phyloP scores from a whole-genome alignment of 1,140 invertebrate species.

The Bombyx mori region DNA sequence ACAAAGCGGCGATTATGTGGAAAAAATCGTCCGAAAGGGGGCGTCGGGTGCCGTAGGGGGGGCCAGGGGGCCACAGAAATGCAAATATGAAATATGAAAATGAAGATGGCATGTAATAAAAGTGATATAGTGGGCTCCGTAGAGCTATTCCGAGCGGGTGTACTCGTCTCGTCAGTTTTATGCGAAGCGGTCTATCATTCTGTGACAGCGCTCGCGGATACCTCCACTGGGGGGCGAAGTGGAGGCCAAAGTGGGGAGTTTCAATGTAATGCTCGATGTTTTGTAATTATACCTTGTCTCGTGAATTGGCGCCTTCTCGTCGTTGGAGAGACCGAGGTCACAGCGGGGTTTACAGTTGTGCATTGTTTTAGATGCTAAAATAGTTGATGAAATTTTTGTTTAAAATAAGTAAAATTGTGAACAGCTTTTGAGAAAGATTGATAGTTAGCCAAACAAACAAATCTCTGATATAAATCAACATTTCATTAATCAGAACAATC shows the following conservation, averaged over 20 bases:
- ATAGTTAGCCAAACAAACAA: too few species aligned
- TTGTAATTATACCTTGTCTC: constrained; percentile 11
- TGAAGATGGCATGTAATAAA: constrained; percentile 74
- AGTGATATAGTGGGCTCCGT: constrained; percentile 72
- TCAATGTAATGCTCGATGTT: constrained; percentile 42
- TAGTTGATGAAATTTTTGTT: too few species aligned
- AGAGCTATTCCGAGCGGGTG: constrained; percentile 66
- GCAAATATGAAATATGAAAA: constrained; percentile 75
- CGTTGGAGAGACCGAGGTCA: too few species aligned
- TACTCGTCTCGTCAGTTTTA: constrained; percentile 70
- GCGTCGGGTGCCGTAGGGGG: constrained; percentile 17
- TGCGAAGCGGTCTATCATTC: constrained; percentile 65
- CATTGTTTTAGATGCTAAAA: too few species aligned
- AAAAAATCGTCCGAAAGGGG: constrained; percentile 51
- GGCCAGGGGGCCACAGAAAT: constrained; percentile 43
- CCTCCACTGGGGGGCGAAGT: constrained; percentile 30
- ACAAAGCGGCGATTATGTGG: constrained; percentile 52
- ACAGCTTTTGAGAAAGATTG: too few species aligned
- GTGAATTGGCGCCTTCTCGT: too few species aligned
- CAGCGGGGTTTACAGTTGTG: too few species aligned
- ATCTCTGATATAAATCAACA: too few species aligned
- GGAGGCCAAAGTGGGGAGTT: constrained; percentile 20
- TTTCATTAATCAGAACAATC: too few species aligned
- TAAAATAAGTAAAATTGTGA: too few species aligned
- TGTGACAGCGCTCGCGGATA: constrained; percentile 59